Percentiles rank a stretch among this genome's conserved stretches.
Conservation (phyloP, 2,888 invertebrate genomes). For the Leucophenga montana region DNA sequence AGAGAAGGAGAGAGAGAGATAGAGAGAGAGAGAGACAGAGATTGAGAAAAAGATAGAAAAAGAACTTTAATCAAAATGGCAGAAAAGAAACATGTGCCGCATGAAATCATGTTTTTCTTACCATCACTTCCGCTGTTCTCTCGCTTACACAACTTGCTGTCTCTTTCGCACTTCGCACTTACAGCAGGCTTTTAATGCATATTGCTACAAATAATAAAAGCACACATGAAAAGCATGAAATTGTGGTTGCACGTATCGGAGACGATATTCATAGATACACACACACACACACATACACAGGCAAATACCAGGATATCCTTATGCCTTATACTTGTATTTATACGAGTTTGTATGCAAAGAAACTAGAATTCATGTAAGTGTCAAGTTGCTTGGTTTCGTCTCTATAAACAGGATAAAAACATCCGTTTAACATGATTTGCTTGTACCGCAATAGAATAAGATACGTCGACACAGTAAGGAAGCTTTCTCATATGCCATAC, state of each 20-base stretch:
- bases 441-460: constrained; percentile 8
- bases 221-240: constrained; percentile 22
- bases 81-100: not conserved
- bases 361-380: constrained; percentile 27
- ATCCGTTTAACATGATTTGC: constrained; percentile 38
- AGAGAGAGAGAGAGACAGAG: no score
- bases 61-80: constrained; percentile 5
- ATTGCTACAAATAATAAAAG: constrained; percentile 15
- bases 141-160: not conserved
- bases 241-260: constrained; percentile 12
- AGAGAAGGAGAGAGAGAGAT: no score
- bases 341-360: constrained; percentile 1
- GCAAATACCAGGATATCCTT: not conserved
- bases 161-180: no score
- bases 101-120: not conserved
- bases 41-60: not conserved
- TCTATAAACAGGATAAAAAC: constrained; percentile 27
- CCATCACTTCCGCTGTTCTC: not conserved
- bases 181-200: not conserved
- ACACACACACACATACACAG: not conserved
- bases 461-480: not conserved
- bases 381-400: constrained; percentile 23
- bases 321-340: not conserved
- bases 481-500: not conserved
- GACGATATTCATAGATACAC: not conserved